Percentiles rank a stretch among this genome's conserved stretches.
These are phyloP conservation scores for Okamejei kenojei DNA, from an alignment of 2,797 vertebrate genomes.

Conservation along the genomic window DNA sequence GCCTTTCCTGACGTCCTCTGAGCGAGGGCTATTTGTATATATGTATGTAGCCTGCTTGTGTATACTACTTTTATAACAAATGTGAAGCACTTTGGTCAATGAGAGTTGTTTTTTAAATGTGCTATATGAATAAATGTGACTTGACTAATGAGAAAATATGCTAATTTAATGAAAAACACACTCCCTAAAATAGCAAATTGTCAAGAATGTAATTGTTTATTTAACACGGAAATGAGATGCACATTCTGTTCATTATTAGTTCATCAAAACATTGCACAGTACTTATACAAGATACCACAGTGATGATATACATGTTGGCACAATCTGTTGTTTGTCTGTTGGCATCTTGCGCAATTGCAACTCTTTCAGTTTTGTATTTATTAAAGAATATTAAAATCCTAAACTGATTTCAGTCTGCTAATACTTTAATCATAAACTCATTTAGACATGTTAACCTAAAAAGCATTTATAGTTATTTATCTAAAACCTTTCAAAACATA, in stretches of 20 bases:
- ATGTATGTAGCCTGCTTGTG: too few relatives aligned
- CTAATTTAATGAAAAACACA: background rate
- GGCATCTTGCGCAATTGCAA: background rate
- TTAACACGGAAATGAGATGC: background rate
- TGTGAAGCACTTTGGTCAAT: too few relatives aligned
- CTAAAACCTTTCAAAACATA: background rate
- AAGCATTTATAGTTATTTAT: background rate
- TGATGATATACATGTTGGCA: background rate
- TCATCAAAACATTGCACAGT: background rate
- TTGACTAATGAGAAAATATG: background rate
- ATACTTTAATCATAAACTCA: constrained; percentile 2
- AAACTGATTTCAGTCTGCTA: background rate
- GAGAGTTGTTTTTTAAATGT: too few relatives aligned
- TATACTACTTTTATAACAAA: too few relatives aligned
- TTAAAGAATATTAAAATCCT: background rate
- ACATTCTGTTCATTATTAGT: background rate
- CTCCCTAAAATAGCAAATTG: background rate
- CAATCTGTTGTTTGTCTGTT: background rate
- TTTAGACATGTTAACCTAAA: background rate
- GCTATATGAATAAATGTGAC: too few relatives aligned
- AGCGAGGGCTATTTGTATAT: too few relatives aligned
- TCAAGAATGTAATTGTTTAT: background rate
- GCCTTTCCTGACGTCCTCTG: too few relatives aligned
- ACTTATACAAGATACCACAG: background rate
- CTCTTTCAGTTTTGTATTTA: background rate